A percentile compares a stretch with the other conserved stretches of the same genome.
Evolutionary conservation across 2,113 vertebrate genomes (phyloP).

Genomic region (Lichenostomus cassidix): DNA sequence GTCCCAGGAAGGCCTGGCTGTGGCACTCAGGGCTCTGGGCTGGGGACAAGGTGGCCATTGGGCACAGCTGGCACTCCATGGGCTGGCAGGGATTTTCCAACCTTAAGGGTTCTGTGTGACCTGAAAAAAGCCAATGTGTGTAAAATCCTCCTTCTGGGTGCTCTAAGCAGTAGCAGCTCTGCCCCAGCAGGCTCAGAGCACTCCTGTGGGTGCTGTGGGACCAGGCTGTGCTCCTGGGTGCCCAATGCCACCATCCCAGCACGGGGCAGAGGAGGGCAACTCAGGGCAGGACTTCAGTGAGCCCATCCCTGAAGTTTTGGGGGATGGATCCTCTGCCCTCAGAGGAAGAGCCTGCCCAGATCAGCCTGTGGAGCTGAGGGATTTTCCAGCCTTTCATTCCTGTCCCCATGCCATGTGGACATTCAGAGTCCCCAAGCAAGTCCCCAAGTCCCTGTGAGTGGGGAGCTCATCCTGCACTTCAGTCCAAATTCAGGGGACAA

Average conservation of each 20-base stretch:
- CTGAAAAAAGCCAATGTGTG: neutral
- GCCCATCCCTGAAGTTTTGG: neutral
- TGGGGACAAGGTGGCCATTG: neutral
- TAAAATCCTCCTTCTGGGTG: neutral
- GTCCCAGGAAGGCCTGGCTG: neutral
- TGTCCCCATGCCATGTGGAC: neutral
- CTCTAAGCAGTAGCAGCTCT: neutral
- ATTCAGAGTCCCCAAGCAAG: neutral
- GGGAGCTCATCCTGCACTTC: neutral
- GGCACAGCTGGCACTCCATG: neutral
- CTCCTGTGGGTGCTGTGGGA: neutral
- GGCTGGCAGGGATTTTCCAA: neutral
- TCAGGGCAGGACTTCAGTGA: too few species aligned
- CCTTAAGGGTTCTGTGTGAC: neutral
- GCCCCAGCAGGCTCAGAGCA: neutral
- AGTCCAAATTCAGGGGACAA: neutral
- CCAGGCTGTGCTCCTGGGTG: neutral
- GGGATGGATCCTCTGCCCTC: neutral
- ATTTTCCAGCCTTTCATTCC: neutral
- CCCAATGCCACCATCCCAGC: too few species aligned
- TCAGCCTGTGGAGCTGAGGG: neutral
- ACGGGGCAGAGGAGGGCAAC: neutral
- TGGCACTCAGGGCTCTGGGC: neutral
- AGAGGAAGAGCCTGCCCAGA: neutral
- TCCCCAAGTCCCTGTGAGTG: accelerated